Evolutionary conservation across 2,113 vertebrate genomes (phyloP).

Genomic region (Neoarius graeffei): DNA sequence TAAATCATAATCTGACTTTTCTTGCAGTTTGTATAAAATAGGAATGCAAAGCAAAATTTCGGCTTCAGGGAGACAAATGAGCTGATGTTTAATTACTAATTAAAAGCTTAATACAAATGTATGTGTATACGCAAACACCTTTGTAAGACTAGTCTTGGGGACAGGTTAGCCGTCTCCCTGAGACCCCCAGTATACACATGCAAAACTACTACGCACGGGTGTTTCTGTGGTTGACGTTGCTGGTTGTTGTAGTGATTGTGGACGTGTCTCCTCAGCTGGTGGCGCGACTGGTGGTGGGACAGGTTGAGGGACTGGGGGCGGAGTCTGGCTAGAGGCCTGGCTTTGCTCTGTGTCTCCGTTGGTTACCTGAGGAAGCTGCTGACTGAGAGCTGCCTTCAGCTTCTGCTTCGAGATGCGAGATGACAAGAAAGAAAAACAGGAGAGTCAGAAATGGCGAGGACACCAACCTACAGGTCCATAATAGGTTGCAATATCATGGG

Average conservation of each 20-base stretch:
- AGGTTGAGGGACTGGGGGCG: slow-evolving; percentile 8
- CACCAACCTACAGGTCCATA: not conserved
- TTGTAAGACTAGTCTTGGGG: not conserved
- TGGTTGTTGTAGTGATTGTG: slow-evolving; percentile 90
- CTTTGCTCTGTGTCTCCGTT: slow-evolving; percentile 85
- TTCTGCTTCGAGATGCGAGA: slow-evolving; percentile 73
- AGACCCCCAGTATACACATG: not conserved
- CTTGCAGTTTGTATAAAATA: not conserved
- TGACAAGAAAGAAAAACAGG: not conserved
- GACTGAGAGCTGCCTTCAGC: slow-evolving; percentile 88
- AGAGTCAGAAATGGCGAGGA: not conserved
- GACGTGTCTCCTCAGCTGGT: slow-evolving; percentile 53
- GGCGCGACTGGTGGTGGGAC: slow-evolving; percentile 61
- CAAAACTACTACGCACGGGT: slow-evolving; percentile 76
- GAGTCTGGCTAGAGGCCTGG: slow-evolving; percentile 73
- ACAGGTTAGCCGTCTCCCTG: not conserved
- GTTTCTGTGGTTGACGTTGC: slow-evolving; percentile 97
- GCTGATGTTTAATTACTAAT: not conserved
- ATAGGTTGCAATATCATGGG: not conserved
- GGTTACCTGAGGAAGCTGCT: slow-evolving; percentile 94
- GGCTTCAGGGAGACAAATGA: not conserved
- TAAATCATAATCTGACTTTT: not conserved
- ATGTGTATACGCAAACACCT: not conserved
- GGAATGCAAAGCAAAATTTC: not conserved
- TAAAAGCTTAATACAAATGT: not conserved